A percentile compares a stretch with the other conserved stretches of the same genome.
phyloP scores from a whole-genome alignment of 1,140 invertebrate species.

The Laodelphax striatellus region DNA sequence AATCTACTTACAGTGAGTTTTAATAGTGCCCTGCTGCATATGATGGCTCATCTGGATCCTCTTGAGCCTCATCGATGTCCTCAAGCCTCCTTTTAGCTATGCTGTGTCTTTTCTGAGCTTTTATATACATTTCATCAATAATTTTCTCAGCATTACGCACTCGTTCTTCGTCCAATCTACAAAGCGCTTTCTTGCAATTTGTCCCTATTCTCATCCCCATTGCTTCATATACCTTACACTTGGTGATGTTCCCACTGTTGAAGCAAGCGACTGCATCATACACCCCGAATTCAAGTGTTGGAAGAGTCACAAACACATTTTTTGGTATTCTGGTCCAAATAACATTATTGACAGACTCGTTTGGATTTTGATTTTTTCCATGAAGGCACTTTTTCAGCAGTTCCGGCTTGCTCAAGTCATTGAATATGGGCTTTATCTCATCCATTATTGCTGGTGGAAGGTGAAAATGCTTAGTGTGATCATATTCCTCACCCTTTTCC shows the following conservation, averaged over 20 bases:
- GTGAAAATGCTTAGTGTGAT: slow-evolving; percentile 1
- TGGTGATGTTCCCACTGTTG: slow-evolving; percentile 15
- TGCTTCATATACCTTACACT: slow-evolving; percentile 8
- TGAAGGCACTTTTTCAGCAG: slow-evolving; percentile 18
- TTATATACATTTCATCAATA: background rate
- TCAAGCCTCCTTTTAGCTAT: background rate
- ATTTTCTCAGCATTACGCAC: slow-evolving; percentile 8
- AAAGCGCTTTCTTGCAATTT: background rate
- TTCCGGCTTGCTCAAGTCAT: slow-evolving; percentile 11
- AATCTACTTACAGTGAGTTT: background rate
- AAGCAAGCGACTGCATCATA: slow-evolving; percentile 15
- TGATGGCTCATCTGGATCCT: slow-evolving; percentile 6
- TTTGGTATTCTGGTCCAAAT: slow-evolving; percentile 16
- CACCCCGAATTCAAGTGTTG: slow-evolving; percentile 6
- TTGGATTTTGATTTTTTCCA: slow-evolving; percentile 15
- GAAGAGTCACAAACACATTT: slow-evolving; percentile 6
- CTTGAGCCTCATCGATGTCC: slow-evolving; percentile 1
- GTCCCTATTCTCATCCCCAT: slow-evolving; percentile 6
- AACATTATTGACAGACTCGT: slow-evolving; percentile 11
- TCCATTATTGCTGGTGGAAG: slow-evolving; percentile 10
- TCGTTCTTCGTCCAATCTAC: slow-evolving; percentile 7
- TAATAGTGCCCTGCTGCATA: slow-evolving; percentile 12
- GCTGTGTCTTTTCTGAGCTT: background rate
- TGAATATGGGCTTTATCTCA: slow-evolving; percentile 16
- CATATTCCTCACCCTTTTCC: background rate